Evolutionary conservation across 2,888 invertebrate genomes (phyloP), one percentile per base, ranked within the genome.

Genomic region (Pecten maximus): DNA sequence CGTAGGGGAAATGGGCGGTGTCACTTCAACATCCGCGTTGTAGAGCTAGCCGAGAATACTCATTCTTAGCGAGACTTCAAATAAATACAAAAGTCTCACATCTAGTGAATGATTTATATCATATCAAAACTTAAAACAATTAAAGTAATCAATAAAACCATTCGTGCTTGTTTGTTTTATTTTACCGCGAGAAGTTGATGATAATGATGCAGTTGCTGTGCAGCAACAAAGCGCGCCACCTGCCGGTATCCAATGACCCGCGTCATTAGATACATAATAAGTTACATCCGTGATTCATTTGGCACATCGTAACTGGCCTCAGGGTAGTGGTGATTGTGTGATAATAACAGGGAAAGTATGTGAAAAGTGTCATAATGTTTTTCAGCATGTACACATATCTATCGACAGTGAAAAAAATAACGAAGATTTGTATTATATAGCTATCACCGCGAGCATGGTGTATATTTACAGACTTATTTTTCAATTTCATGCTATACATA

Each of bases 11-110:
- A 74, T 74, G 74, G 74, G 74, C 74, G 74, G 74, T 74, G 74
- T 74, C 74, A 35, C 74, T 35, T 74, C 74, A 74, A 74, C 74
- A 74, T 74, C 74, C 74, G 74, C 74, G 74, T 74, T 74, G 74
- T 28, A 74, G 35, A 28, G 74, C 74, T 74, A 74, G 28, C 74
- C 74, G 74, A 28, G 35, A 74, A 74, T 74, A 74, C 74, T 35
- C 35, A 74, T 74, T 35, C 28, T 35, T 1, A 74, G 74, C 35
- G n/a, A 54, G 54, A 54, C 23, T 54, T 23, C 54, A 19, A 15
- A 54, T 3, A 74, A 74, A 74, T 74, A 74, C 15, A 23, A 28
- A 10, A 74, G 74, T 10, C 74, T 28, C 35, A 74, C 1, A 35
- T 28, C 28, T 74, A 8, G 35, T 35, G 35, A 74, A 74, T 8